These are phyloP conservation scores for Pseudolaguvia tuberculata DNA, from an alignment of 2,113 vertebrate genomes.

Conservation along the genomic window DNA sequence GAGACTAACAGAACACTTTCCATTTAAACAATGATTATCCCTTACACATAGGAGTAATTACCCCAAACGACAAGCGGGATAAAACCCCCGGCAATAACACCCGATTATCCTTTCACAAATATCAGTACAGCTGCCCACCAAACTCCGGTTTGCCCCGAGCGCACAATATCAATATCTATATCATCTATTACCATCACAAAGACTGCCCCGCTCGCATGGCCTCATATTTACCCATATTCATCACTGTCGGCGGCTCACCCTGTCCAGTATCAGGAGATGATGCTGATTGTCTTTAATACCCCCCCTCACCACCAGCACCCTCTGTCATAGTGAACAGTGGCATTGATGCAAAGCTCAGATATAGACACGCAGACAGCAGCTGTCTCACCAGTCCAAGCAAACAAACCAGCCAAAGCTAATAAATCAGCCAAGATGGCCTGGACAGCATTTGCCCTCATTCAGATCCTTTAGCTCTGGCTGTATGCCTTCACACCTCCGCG, in stretches of 20 bases:
- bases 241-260: constrained; percentile 67
- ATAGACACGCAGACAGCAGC: constrained; percentile 69
- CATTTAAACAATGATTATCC: neutral
- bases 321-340: constrained; percentile 42
- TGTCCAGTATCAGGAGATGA: constrained; percentile 60
- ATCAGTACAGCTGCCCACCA: constrained; percentile 43
- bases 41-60: constrained; percentile 21
- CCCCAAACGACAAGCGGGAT: constrained; percentile 19
- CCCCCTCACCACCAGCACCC: no score
- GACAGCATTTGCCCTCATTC: constrained; percentile 30
- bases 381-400: constrained; percentile 60
- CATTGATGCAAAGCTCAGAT: constrained; percentile 67
- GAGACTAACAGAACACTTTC: constrained; percentile 7
- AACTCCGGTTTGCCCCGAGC: neutral
- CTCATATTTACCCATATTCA: constrained; percentile 75
- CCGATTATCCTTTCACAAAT: constrained; percentile 34
- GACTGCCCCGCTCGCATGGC: constrained; percentile 46
- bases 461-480: constrained; percentile 35
- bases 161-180: constrained; percentile 59
- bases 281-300: constrained; percentile 60
- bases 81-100: constrained; percentile 17
- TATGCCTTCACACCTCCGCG: constrained; percentile 21
- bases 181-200: constrained; percentile 73
- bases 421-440: constrained; percentile 65
- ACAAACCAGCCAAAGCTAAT: constrained; percentile 65